phyloP scores from a whole-genome alignment of 2,888 invertebrate species.

The Acrobeloides nanus region DNA sequence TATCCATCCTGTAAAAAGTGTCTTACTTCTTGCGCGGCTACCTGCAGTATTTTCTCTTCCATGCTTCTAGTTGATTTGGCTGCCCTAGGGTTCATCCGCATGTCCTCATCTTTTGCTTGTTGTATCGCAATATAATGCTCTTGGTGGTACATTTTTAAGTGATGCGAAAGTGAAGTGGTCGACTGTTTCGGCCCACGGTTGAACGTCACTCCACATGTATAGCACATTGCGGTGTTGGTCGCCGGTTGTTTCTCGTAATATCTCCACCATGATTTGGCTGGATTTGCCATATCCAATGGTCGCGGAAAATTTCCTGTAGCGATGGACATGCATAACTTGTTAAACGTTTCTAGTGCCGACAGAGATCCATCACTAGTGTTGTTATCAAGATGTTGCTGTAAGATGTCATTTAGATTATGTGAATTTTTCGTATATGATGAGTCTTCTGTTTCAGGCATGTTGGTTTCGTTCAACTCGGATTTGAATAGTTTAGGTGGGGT shows the following conservation, averaged over 20 bases:
- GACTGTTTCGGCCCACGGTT: constrained; percentile 18
- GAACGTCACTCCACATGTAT: constrained; percentile 16
- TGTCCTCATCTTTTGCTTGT: constrained; percentile 18
- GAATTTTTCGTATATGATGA: too few species aligned
- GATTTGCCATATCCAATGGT: constrained; percentile 2
- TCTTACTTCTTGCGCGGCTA: neutral
- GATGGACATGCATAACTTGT: too few species aligned
- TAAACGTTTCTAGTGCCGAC: too few species aligned
- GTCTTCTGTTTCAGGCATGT: too few species aligned
- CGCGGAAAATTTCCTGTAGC: constrained; percentile 10
- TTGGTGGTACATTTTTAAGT: constrained; percentile 14
- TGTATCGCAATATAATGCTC: constrained; percentile 14
- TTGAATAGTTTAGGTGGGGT: too few species aligned
- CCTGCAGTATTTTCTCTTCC: neutral
- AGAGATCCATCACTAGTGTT: too few species aligned
- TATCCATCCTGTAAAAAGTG: too few species aligned
- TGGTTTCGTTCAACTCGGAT: too few species aligned
- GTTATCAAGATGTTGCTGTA: too few species aligned
- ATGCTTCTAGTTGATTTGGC: too few species aligned
- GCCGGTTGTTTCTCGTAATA: constrained; percentile 12
- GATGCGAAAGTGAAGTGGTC: constrained; percentile 11
- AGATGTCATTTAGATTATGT: too few species aligned
- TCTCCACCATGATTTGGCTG: constrained; percentile 16
- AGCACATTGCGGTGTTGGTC: constrained; percentile 14
- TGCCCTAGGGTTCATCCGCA: constrained; percentile 3